Percentiles rank a stretch among this genome's conserved stretches.
These are phyloP conservation scores for Phaethon lepturus DNA, from an alignment of 2,113 vertebrate species.

Conservation along the genomic window DNA sequence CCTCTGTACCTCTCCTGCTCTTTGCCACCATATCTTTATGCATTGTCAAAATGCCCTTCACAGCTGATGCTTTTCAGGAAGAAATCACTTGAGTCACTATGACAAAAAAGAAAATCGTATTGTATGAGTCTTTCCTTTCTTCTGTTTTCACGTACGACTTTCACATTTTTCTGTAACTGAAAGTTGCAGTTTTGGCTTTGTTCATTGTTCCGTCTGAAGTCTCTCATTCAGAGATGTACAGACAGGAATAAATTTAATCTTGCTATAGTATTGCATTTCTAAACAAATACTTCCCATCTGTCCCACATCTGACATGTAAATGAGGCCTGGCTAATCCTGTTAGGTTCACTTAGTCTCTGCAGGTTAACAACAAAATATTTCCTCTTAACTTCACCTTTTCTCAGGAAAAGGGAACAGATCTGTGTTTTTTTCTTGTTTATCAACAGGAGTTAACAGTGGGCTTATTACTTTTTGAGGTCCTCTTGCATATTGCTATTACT, in stretches of 20 bases:
- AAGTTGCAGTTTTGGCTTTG: not conserved
- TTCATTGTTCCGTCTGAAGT: not conserved
- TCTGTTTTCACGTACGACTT: accelerated
- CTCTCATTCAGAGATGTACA: not conserved
- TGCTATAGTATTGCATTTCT: not conserved
- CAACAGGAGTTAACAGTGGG: not conserved
- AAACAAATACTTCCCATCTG: not conserved
- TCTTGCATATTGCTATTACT: not conserved
- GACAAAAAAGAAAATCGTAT: not conserved
- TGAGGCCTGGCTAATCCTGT: not conserved
- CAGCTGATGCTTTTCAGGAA: not conserved
- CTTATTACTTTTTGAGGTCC: not conserved
- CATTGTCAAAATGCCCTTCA: not conserved
- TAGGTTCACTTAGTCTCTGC: not conserved
- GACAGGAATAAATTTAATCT: not conserved
- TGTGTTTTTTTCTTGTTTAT: not conserved
- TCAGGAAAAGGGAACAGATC: not conserved
- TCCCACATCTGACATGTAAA: not conserved
- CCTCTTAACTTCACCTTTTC: not conserved
- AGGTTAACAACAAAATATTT: not conserved
- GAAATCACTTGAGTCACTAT: not conserved
- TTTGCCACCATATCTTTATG: not conserved
- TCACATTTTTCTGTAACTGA: not conserved
- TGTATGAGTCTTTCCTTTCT: not conserved
- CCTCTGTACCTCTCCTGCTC: not conserved